phyloP scores from a whole-genome alignment of 1,140 invertebrate species.

The Apis mellifera region DNA sequence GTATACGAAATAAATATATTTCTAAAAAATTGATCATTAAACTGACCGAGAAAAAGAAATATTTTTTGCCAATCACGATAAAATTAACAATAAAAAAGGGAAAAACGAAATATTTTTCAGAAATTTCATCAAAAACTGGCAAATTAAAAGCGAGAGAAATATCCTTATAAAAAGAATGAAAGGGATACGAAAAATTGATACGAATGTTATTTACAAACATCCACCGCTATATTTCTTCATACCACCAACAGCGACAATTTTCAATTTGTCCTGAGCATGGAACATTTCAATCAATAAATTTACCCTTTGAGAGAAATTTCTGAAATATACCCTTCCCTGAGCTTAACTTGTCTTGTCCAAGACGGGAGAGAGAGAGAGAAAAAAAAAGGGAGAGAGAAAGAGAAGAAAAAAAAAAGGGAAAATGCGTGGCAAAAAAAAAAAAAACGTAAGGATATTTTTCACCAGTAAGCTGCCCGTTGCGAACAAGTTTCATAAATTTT shows the following conservation, averaged over 20 bases:
- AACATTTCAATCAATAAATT: neutral
- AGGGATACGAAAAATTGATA: neutral
- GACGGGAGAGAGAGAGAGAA: no score
- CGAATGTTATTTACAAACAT: neutral
- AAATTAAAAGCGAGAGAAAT: no score
- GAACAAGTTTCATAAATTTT: slow-evolving; percentile 27
- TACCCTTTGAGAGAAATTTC: neutral
- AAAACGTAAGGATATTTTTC: slow-evolving; percentile 23
- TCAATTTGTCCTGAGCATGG: neutral
- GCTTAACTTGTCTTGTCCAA: neutral
- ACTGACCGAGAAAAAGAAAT: no score
- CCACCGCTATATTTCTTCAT: neutral
- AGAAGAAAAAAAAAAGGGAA: neutral
- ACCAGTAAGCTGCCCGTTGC: neutral
- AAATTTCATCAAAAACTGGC: no score
- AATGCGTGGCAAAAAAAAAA: neutral
- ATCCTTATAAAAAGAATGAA: no score
- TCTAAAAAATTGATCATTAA: no score
- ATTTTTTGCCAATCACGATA: no score
- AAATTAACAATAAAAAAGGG: no score
- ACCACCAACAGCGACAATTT: neutral
- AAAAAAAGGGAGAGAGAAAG: no score
- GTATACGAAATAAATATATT: no score
- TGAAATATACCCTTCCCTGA: neutral
- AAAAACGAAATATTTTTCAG: no score